Evolutionary conservation across 2,888 invertebrate genomes (phyloP), one percentile per base, ranked within the genome.

Genomic region (Esperia sulphurella): DNA sequence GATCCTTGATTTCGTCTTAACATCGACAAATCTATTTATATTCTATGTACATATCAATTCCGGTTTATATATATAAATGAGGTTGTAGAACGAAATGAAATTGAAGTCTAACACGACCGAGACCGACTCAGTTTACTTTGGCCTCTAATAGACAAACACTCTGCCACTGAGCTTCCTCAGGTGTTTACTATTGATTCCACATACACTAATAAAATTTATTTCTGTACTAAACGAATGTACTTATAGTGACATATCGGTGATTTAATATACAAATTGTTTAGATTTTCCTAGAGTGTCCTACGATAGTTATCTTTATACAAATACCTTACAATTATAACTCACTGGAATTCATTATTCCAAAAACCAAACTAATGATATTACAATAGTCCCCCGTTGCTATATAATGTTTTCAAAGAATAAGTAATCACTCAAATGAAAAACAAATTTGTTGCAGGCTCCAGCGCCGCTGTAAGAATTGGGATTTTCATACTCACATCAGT

Each of bases 391-490:
- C 5, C 21, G 3, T 5, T 3, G 21, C 21, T 5, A n/a, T n/a
- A n/a, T 21, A 21, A 3, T 21, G 2, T 21, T 21, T 21, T 21
- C 21, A 21, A 21, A 21, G 21, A 21, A 2, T 21, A 3, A 21
- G 21, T 21, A 21, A 21, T 21, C 21, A 21, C 31, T 8, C 28
- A 38, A 29, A 14, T 38, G 29, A 45, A 39, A 45, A 33, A 21
- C n/a, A 47, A 41, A 21, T 40, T 85, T 83, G 80, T 87, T 87
- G 0, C 85, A 88, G 88, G 76, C 71, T 65, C 58, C 55, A 67
- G 68, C 56, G 65, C 68, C 51, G 65, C 75, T 54, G 59, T 79
- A 55, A 65, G 70, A 64, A 66, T 82, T 52, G 71, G 73, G 52
- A 63, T 80, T 50, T 55, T 81, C 55, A 65, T 74, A 50, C 52